Evolutionary conservation across 2,888 invertebrate genomes (phyloP).

Genomic region (Autographa gamma): DNA sequence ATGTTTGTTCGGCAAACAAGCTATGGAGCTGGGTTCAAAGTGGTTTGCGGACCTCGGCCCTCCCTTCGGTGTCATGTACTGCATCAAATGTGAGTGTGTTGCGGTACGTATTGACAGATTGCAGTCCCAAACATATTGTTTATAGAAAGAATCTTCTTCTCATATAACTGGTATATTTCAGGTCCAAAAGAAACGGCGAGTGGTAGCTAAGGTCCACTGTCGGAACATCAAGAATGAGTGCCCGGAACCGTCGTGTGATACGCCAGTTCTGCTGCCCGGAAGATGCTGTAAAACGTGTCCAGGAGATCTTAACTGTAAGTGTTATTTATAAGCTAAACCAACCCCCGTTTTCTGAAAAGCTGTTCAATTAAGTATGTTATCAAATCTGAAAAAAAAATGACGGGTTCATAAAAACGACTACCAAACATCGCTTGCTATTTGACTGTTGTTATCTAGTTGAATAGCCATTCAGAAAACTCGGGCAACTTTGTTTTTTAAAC

Average conservation of each 20-base stretch:
- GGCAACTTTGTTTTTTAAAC: background rate
- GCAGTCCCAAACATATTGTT: conserved; percentile 19
- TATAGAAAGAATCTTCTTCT: conserved; percentile 7
- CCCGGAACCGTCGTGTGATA: conserved; percentile 95
- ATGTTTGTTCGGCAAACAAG: conserved; percentile 96
- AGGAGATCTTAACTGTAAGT: conserved; percentile 93
- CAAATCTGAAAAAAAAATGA: too few relatives aligned
- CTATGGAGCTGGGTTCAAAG: conserved; percentile 95
- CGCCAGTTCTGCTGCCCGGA: conserved; percentile 94
- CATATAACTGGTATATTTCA: conserved; percentile 71
- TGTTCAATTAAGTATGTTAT: too few relatives aligned
- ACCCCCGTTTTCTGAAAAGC: too few relatives aligned
- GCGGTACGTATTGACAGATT: conserved; percentile 92
- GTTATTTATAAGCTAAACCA: conserved; percentile 11
- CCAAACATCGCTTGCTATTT: too few relatives aligned
- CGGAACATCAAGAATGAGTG: conserved; percentile 97
- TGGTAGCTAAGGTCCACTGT: conserved; percentile 96
- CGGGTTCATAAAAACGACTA: too few relatives aligned
- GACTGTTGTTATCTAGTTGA: background rate
- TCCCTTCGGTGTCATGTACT: conserved; percentile 97
- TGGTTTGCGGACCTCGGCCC: conserved; percentile 98
- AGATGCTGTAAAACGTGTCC: conserved; percentile 98
- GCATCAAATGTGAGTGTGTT: conserved; percentile 98
- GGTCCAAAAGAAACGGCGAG: conserved; percentile 96
- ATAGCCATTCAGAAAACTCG: background rate